These are phyloP conservation scores for Chaetodon trifasciatus DNA, from an alignment of 2,797 vertebrate species.

Conservation along the genomic window DNA sequence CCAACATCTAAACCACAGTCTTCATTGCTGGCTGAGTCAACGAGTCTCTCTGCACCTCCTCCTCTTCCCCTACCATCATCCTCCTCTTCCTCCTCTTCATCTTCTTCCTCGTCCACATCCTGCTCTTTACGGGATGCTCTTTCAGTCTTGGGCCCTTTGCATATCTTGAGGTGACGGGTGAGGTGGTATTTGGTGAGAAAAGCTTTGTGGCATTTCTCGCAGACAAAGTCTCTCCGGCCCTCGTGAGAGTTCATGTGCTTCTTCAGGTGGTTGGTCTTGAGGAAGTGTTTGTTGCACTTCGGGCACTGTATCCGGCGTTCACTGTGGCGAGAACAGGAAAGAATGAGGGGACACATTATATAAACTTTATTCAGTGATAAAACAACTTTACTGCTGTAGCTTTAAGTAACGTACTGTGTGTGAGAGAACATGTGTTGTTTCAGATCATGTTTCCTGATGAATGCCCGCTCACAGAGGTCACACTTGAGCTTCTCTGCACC, in stretches of 20 bases:
- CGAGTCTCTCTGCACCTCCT: slow-evolving; percentile 64
- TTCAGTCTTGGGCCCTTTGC: slow-evolving; percentile 93
- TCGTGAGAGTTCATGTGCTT: slow-evolving; percentile 99
- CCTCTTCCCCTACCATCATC: slow-evolving; percentile 51
- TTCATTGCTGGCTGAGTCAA: slow-evolving; percentile 73
- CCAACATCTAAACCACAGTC: slow-evolving; percentile 81
- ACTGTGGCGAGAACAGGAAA: slow-evolving; percentile 72
- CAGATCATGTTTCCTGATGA: slow-evolving; percentile 97
- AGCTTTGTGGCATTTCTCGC: slow-evolving; percentile 97
- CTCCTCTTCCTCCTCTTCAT: slow-evolving; percentile 69
- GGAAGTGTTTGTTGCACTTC: slow-evolving; percentile 96
- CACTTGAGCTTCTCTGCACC: slow-evolving; percentile 97
- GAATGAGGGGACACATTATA: not conserved
- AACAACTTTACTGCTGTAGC: not conserved
- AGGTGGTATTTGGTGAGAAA: slow-evolving; percentile 99
- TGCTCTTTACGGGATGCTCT: slow-evolving; percentile 86
- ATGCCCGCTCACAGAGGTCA: slow-evolving; percentile 95
- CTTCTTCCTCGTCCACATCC: slow-evolving; percentile 81
- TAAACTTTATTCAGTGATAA: not conserved
- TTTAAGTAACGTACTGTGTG: slow-evolving; percentile 88
- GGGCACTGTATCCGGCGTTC: slow-evolving; percentile 96
- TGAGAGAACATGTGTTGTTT: slow-evolving; percentile 97
- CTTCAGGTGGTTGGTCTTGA: slow-evolving; percentile 96
- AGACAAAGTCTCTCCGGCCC: slow-evolving; percentile 96
- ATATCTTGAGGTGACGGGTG: slow-evolving; percentile 98